phyloP scores from a whole-genome alignment of 2,888 invertebrate genomes.

The Macaria notata region DNA sequence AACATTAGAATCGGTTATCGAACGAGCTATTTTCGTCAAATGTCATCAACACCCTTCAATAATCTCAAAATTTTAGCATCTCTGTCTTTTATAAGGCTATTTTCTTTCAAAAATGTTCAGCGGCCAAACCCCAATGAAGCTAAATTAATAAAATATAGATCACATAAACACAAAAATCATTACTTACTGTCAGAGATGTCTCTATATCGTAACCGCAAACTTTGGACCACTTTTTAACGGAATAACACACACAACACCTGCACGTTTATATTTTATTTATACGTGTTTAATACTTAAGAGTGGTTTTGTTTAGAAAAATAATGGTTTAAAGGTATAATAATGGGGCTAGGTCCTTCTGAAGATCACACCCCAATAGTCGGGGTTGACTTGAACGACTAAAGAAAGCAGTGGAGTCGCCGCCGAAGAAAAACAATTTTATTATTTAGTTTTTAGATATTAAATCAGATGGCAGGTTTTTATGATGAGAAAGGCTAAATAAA shows the following conservation, averaged over 20 bases:
- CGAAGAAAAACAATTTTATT: conserved; percentile 26
- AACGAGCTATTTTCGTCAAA: conserved; percentile 4
- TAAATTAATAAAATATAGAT: conserved; percentile 35
- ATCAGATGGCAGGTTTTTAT: too few species aligned
- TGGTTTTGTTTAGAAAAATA: conserved; percentile 53
- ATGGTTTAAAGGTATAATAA: conserved; percentile 65
- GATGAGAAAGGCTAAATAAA: too few species aligned
- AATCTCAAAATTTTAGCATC: background rate
- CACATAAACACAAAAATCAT: conserved; percentile 55
- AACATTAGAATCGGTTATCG: background rate
- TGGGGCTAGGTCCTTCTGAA: conserved; percentile 50
- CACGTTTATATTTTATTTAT: conserved; percentile 6
- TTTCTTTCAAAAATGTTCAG: too few species aligned
- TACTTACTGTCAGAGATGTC: conserved; percentile 51
- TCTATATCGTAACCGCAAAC: conserved; percentile 17
- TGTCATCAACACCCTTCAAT: background rate
- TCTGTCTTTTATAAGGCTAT: too few species aligned
- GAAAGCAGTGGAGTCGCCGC: conserved; percentile 49
- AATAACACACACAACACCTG: conserved; percentile 24
- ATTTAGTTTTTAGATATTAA: too few species aligned
- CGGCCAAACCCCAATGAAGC: background rate
- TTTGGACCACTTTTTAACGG: conserved; percentile 10
- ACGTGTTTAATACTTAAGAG: conserved; percentile 27
- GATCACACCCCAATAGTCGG: conserved; percentile 74
- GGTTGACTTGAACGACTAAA: conserved; percentile 51